phyloP scores from a whole-genome alignment of 2,113 vertebrate genomes.

The Arizona elegans region DNA sequence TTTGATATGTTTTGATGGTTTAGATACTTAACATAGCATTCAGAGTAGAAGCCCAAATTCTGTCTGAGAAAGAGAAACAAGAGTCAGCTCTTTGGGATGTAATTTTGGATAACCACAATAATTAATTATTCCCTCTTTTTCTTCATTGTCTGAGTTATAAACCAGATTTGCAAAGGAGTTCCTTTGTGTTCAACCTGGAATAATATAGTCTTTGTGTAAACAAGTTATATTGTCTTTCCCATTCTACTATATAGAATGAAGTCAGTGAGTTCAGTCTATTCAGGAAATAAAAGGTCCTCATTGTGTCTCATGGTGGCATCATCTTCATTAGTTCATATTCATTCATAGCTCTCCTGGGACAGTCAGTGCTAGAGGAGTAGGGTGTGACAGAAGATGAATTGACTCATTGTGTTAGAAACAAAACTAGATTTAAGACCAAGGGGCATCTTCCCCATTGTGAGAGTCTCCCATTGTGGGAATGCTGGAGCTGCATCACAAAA shows the following conservation, averaged over 20 bases:
- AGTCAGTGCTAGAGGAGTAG: slow-evolving; percentile 36
- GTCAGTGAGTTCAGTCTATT: slow-evolving; percentile 10
- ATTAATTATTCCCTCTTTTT: background rate
- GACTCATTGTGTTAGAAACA: slow-evolving; percentile 52
- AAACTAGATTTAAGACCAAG: slow-evolving; percentile 38
- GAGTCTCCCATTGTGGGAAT: background rate
- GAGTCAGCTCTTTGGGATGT: background rate
- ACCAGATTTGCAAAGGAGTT: background rate
- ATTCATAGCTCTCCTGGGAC: rapidly evolving
- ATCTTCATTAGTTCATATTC: background rate
- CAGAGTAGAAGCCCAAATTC: slow-evolving; percentile 9
- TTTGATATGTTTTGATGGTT: slow-evolving; percentile 5
- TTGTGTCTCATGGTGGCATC: slow-evolving; percentile 2
- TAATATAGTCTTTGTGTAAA: background rate
- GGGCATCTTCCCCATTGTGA: background rate
- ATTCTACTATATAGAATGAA: background rate
- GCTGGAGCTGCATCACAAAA: background rate
- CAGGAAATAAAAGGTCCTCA: background rate
- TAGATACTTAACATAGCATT: slow-evolving; percentile 21
- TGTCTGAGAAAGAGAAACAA: background rate
- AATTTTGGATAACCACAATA: background rate
- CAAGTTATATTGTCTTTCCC: background rate
- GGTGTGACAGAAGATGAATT: slow-evolving; percentile 33
- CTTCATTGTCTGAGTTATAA: background rate
- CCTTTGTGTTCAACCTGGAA: background rate